These are phyloP conservation scores for Agapostemon virescens DNA, from an alignment of 2,888 invertebrate species.

Conservation along the genomic window DNA sequence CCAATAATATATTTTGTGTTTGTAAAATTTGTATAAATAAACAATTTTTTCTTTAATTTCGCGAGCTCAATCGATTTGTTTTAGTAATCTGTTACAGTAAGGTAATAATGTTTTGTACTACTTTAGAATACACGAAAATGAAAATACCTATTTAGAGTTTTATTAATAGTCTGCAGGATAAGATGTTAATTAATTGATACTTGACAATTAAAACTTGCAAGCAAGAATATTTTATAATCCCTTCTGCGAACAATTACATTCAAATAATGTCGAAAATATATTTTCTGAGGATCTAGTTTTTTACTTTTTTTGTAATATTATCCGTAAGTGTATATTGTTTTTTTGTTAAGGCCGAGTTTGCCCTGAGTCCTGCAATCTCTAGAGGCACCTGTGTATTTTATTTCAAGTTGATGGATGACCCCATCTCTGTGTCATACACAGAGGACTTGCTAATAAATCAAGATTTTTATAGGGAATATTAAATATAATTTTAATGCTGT, in stretches of 20 bases:
- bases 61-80: neutral
- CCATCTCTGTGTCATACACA: neutral
- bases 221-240: neutral
- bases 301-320: neutral
- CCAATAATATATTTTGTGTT: neutral
- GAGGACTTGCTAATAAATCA: neutral
- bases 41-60: neutral
- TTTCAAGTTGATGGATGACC: neutral
- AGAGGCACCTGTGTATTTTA: neutral
- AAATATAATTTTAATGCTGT: neutral
- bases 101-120: neutral
- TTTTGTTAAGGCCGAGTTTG: neutral
- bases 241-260: neutral
- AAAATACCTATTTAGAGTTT: neutral
- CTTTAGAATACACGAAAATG: neutral
- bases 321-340: neutral
- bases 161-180: neutral
- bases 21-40: neutral
- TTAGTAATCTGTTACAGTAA: neutral
- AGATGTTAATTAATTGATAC: neutral
- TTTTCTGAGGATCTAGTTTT: too few species aligned
- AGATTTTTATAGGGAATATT: neutral
- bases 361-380: neutral
- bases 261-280: neutral
- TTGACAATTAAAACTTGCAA: neutral